Evolutionary conservation across 2,888 invertebrate species (phyloP).

Genomic region (Salticus scenicus): DNA sequence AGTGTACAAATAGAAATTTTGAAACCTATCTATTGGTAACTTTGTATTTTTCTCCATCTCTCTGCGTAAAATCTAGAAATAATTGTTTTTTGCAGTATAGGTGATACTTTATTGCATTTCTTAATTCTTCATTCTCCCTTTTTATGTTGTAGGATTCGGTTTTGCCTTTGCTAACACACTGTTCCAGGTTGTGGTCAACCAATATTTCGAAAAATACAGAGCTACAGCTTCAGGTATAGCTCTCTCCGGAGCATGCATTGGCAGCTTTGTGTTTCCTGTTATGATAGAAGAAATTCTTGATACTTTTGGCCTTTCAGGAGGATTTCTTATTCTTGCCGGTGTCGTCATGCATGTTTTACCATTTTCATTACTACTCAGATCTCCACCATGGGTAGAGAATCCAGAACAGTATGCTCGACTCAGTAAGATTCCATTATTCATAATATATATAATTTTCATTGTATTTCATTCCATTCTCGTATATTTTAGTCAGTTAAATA

Average conservation of each 20-base stretch:
- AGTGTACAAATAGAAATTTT: too few relatives aligned
- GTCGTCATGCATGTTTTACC: constrained; percentile 58
- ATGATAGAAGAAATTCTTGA: constrained; percentile 51
- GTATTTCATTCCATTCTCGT: too few relatives aligned
- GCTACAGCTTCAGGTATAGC: constrained; percentile 64
- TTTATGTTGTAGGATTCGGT: constrained; percentile 24
- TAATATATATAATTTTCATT: background rate
- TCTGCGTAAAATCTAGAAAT: too few relatives aligned
- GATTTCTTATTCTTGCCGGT: constrained; percentile 50
- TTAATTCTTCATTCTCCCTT: too few relatives aligned
- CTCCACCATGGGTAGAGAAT: constrained; percentile 44
- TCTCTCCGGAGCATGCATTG: constrained; percentile 50
- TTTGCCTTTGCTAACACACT: constrained; percentile 50
- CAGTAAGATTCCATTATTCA: constrained; percentile 36
- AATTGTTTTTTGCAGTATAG: too few relatives aligned
- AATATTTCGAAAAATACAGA: constrained; percentile 50
- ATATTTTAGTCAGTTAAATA: too few relatives aligned
- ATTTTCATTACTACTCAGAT: constrained; percentile 20
- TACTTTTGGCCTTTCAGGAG: constrained; percentile 34
- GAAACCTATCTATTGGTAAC: too few relatives aligned
- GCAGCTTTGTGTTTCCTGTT: constrained; percentile 47
- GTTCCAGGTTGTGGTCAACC: constrained; percentile 60
- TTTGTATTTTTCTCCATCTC: too few relatives aligned
- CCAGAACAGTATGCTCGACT: constrained; percentile 37
- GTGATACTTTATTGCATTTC: too few relatives aligned